Base-by-base conservation (phyloP, 2,888 invertebrate genomes). In the Lepeophtheirus nordmannii region DNA sequence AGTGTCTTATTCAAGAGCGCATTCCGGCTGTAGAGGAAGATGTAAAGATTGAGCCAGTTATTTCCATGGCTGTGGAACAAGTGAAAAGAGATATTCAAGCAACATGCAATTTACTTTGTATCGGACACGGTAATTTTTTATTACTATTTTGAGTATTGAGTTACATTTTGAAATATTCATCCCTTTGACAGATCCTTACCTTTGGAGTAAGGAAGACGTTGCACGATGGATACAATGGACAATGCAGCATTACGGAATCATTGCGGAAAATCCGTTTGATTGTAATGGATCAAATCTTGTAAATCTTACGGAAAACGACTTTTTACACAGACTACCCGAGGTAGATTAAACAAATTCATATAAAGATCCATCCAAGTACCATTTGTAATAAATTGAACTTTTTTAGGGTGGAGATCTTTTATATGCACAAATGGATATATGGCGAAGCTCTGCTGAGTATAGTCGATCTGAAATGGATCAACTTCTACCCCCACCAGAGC, bases 211-310 rank as follows among this genome's bases (percentile, higher is more conserved):
- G 17, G 82, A 83, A 68, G 87, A 93, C 74, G 91, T 90, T 61
- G 85, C 86, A 70, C 83, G 87, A 23, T 94, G 93, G 93, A 81
- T 92, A 68, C 82, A 85, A 75, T 90, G 87, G 83, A 90, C 89
- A 71, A 80, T 86, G 46, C 46, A 63, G 1, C 60, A 60, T 10
- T 38, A 60, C 37, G 38, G 23, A 75, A 83, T 86, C 60, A 81
- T 82, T 30, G 79, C 85, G 68, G 83, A 85, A 71, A 84, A 85
- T 74, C 89, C 89, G 62, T 72, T 74, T 78, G 81, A 83, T 69
- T 84, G 90, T 80, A 83, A 87, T 71, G 92, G 92, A 66, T 79
- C 83, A 14, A 82, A 83, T 53, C 78, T 93, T 68, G 82, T 85
- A 68, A 81, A 83, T 62, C 80, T 93, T 67, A 83, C 83, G 60